Evolutionary conservation across 2,888 invertebrate species (phyloP).

Genomic region (Hypena proboscidalis): DNA sequence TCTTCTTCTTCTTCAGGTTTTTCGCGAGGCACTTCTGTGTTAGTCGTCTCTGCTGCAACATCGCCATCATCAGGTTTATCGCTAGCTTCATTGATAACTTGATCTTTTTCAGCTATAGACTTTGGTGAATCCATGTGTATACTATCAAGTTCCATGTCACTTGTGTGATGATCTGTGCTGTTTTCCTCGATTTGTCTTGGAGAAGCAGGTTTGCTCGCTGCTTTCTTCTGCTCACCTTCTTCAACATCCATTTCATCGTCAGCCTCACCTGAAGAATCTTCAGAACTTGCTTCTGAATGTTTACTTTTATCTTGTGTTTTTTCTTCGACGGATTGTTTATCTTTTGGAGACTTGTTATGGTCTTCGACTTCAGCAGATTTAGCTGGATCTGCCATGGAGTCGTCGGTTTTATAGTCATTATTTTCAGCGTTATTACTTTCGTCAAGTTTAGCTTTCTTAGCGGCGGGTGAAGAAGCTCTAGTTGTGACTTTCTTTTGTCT

Average conservation of each 20-base stretch:
- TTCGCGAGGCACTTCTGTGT: conserved; percentile 39
- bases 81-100: conserved; percentile 66
- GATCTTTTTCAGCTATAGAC: conserved; percentile 71
- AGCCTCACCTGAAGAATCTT: conserved; percentile 88
- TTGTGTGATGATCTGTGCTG: conserved; percentile 78
- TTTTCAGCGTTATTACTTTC: conserved; percentile 47
- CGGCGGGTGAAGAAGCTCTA: conserved; percentile 55
- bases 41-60: conserved; percentile 46
- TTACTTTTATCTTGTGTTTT: conserved; percentile 62
- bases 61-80: conserved; percentile 59
- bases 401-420: conserved; percentile 63
- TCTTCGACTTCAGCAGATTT: conserved; percentile 38
- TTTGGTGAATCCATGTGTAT: conserved; percentile 81
- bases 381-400: conserved; percentile 57
- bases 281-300: conserved; percentile 81
- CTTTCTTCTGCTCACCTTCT: conserved; percentile 78
- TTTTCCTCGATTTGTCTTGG: conserved; percentile 71
- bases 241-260: conserved; percentile 89
- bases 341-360: conserved; percentile 44
- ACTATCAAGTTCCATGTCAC: conserved; percentile 81
- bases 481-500: conserved; percentile 58
- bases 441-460: conserved; percentile 66
- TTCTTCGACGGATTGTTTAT: conserved; percentile 43
- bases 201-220: conserved; percentile 69
- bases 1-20: conserved; percentile 44